Percentiles rank a stretch among this genome's conserved stretches.
Evolutionary conservation across 2,113 vertebrate species (phyloP).

Genomic region (Caranx ignobilis): DNA sequence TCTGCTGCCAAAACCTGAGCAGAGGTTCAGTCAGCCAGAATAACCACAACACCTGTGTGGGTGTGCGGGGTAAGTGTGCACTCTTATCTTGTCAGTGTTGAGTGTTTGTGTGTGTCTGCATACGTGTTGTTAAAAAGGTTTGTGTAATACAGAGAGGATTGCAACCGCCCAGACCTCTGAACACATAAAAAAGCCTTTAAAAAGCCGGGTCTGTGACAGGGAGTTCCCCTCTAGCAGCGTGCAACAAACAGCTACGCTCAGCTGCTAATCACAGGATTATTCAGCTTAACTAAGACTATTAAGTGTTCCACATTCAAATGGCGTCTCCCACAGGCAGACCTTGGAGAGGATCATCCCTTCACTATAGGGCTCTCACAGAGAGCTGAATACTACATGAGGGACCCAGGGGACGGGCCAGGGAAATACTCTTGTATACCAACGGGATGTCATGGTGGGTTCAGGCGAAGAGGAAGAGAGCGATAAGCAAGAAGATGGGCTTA

Average conservation of each 20-base stretch:
- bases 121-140: neutral
- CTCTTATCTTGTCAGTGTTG: too few relatives aligned
- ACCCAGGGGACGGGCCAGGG: slow-evolving; percentile 18
- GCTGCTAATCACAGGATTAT: slow-evolving; percentile 81
- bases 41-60: neutral
- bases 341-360: slow-evolving; percentile 66
- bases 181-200: slow-evolving; percentile 4
- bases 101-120: neutral
- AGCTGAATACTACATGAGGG: slow-evolving; percentile 9
- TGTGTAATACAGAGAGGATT: neutral
- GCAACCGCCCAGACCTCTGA: neutral
- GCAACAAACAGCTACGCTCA: slow-evolving; percentile 53
- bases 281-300: slow-evolving; percentile 79
- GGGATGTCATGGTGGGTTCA: slow-evolving; percentile 49
- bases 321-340: slow-evolving; percentile 68
- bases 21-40: neutral
- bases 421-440: slow-evolving; percentile 44
- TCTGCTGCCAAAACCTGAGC: neutral
- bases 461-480: slow-evolving; percentile 12
- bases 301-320: slow-evolving; percentile 70
- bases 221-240: slow-evolving; percentile 27
- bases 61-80: too few relatives aligned
- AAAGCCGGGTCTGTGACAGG: neutral
- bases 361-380: slow-evolving; percentile 41
- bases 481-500: slow-evolving; percentile 32